Evolutionary conservation across 1,140 invertebrate genomes (phyloP), one percentile per base, ranked within the genome.

Genomic region (Andrena cerasifolii): DNA sequence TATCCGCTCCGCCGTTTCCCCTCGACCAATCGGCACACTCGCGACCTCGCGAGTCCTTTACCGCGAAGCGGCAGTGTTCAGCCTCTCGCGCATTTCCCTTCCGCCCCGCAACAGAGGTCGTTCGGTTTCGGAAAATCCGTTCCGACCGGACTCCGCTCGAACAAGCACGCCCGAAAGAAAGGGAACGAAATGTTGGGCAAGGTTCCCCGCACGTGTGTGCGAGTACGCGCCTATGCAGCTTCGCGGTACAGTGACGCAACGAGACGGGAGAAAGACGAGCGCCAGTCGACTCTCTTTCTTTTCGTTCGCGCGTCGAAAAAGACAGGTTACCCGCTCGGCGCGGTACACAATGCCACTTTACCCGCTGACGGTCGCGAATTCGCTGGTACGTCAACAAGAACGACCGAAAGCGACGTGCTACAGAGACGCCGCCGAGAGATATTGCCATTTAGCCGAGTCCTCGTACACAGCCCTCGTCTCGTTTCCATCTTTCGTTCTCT

Each of bases 221-320:
- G 21, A 61, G 47, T 26, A 21, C 7, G 36, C 36, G 53, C 18
- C 24, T 66, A 47, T 12, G 24, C 33, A 45, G 49, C 54, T 40
- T 40, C 53, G 68, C 62, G 62, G 58, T 80, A 54, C 82, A 83
- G 49, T 84, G 82, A 80, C 45, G 83, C 67, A 84, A 84, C 45
- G 6, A 54, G 51, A 58, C 61, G 36, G 6, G 24, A 36, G 51
- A 75, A 66, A 73, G 73, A 76, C 59, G 47, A 56, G 56, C 45
- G 24, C 21, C n/a, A n/a, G n/a, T n/a, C n/a, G n/a, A n/a, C n/a
- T n/a, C n/a, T n/a, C n/a, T n/a, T n/a, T n/a, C n/a, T 80, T 83
- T 53, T 80, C 14, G 36, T 72, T 56, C 47, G 58, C 36, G 26
- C n/a, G 45, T 45, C 24, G 26, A 40, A 67, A 74, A 71, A 43